These are phyloP conservation scores for Anthopleura sola DNA, from an alignment of 64 coral and sea anemone species.

Conservation along the genomic window DNA sequence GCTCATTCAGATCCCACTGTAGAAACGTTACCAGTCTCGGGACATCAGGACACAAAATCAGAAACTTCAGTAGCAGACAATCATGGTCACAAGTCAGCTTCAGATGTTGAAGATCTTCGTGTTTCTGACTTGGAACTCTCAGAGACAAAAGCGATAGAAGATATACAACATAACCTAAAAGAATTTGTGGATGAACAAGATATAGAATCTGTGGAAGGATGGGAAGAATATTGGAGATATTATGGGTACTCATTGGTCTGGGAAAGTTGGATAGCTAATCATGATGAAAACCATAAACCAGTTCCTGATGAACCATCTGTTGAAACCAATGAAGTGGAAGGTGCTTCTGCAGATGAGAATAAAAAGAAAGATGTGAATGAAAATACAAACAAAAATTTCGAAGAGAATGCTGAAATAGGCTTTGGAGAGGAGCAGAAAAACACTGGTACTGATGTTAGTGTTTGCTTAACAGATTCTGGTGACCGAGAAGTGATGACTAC, in stretches of 20 bases:
- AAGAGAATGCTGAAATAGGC: not conserved
- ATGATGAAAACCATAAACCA: not conserved
- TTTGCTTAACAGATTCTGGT: not conserved
- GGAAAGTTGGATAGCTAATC: conserved; percentile 63
- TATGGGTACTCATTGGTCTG: conserved; percentile 84
- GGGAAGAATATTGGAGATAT: conserved; percentile 80
- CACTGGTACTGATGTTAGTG: not conserved
- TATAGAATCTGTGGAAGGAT: conserved; percentile 23
- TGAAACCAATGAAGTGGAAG: not conserved
- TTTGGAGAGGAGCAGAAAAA: not conserved
- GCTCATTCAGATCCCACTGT: not conserved
- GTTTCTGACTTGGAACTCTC: not conserved
- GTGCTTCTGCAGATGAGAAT: not conserved
- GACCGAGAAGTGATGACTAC: not conserved
- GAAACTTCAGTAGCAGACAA: not conserved
- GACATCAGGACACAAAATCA: not conserved
- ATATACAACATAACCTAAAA: not conserved
- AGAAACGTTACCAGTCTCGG: not conserved
- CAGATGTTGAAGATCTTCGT: not conserved
- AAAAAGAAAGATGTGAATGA: not conserved
- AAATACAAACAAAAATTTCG: not conserved
- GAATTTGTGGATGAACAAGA: not conserved
- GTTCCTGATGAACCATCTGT: not conserved
- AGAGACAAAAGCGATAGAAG: not conserved
- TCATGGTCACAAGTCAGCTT: not conserved